These are phyloP conservation scores for Ricordea florida DNA, from an alignment of 92 coral and sea anemone genomes.

Conservation along the genomic window DNA sequence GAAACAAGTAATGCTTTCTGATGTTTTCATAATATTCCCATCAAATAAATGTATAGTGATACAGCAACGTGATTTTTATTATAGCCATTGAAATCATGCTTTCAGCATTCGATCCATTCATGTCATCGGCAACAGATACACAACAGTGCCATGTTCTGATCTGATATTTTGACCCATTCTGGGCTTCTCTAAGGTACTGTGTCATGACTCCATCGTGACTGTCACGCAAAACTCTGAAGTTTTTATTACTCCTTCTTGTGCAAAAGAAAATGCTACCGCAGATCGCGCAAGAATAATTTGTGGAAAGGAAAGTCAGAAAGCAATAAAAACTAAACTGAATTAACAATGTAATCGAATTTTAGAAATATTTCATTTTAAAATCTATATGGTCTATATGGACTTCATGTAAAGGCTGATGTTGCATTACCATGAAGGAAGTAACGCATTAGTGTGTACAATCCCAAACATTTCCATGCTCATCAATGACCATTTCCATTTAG, in stretches of 20 bases:
- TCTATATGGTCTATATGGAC: neutral
- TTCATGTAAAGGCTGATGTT: neutral
- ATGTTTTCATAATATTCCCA: neutral
- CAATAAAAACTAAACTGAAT: neutral
- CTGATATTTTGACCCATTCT: too few relatives aligned
- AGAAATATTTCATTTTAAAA: conserved; percentile 3
- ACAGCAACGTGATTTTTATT: too few relatives aligned
- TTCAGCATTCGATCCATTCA: too few relatives aligned
- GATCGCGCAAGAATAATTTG: conserved; percentile 8
- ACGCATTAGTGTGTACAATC: too few relatives aligned
- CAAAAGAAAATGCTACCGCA: neutral
- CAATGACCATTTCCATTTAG: neutral
- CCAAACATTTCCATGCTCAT: too few relatives aligned
- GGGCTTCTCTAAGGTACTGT: too few relatives aligned
- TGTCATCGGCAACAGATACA: too few relatives aligned
- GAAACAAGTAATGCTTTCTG: neutral
- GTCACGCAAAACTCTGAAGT: neutral
- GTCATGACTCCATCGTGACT: too few relatives aligned
- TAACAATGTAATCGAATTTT: neutral
- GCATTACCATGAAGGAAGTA: neutral
- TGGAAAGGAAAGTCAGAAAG: conserved; percentile 2
- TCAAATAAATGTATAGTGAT: neutral
- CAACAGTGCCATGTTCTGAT: too few relatives aligned
- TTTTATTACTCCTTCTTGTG: too few relatives aligned
- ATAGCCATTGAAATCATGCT: too few relatives aligned